These are phyloP conservation scores for Proctacanthus coquilletti DNA, from an alignment of 1,140 invertebrate species.

Conservation along the genomic window DNA sequence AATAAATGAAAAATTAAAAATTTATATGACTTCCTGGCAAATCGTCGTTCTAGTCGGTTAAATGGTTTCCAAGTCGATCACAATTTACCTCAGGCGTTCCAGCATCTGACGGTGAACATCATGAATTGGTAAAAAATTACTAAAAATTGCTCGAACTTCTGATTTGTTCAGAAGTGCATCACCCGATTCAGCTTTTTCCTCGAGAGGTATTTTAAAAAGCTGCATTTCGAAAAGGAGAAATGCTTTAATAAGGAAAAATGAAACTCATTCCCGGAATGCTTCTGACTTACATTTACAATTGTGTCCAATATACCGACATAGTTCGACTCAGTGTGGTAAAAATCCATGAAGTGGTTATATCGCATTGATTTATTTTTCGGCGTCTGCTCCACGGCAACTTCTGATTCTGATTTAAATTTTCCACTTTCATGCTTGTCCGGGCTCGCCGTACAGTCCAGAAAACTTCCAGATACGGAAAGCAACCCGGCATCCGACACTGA, in stretches of 20 bases:
- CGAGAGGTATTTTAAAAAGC: conserved; percentile 87
- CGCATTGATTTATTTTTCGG: conserved; percentile 46
- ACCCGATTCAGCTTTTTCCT: conserved; percentile 60
- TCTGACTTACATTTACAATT: conserved; percentile 56
- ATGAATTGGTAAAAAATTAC: conserved; percentile 86
- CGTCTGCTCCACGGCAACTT: conserved; percentile 32
- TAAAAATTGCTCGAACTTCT: conserved; percentile 92
- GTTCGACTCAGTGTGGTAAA: conserved; percentile 92
- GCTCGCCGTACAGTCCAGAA: conserved; percentile 69
- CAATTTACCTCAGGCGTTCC: conserved; percentile 35
- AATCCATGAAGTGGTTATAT: conserved; percentile 74
- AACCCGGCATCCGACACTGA: conserved; percentile 67
- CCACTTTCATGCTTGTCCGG: conserved; percentile 39
- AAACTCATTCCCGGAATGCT: not conserved
- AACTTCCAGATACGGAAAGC: conserved; percentile 70
- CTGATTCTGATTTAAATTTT: conserved; percentile 30
- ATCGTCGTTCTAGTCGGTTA: no score
- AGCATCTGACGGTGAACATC: conserved; percentile 75
- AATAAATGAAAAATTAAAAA: not conserved
- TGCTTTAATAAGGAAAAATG: not conserved
- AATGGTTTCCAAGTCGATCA: no score
- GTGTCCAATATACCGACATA: conserved; percentile 91
- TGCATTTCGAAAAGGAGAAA: no score
- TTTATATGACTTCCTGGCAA: no score
- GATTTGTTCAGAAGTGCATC: conserved; percentile 72